phyloP scores from a whole-genome alignment of 1,140 invertebrate genomes.

The Araneus ventricosus region DNA sequence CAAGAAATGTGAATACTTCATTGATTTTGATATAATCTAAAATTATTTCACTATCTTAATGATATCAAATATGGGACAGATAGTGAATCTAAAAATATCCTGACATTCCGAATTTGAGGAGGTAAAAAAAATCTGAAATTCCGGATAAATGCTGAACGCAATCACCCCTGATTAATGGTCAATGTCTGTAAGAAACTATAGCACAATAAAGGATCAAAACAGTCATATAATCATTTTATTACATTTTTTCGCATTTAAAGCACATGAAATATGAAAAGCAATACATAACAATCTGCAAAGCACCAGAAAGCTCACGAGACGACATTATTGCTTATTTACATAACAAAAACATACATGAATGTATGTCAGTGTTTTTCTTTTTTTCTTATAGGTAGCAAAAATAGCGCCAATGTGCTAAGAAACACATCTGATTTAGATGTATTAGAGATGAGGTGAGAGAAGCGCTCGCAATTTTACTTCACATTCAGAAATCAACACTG shows the following conservation, averaged over 20 bases:
- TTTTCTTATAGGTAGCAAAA: constrained; percentile 69
- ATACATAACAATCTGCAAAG: constrained; percentile 64
- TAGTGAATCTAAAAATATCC: too few relatives aligned
- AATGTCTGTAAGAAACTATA: too few relatives aligned
- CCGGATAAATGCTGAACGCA: too few relatives aligned
- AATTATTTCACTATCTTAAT: too few relatives aligned
- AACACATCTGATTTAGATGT: constrained; percentile 58
- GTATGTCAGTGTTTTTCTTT: constrained; percentile 40
- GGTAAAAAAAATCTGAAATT: too few relatives aligned
- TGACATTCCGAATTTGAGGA: too few relatives aligned
- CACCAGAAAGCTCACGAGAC: constrained; percentile 63
- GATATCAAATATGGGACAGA: too few relatives aligned
- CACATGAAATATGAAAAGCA: constrained; percentile 66
- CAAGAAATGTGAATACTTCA: too few relatives aligned
- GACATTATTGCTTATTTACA: constrained; percentile 69
- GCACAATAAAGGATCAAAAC: background rate
- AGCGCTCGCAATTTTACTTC: constrained; percentile 28
- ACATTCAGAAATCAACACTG: background rate
- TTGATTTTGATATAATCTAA: too few relatives aligned
- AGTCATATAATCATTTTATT: constrained; percentile 49
- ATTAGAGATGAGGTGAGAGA: constrained; percentile 1
- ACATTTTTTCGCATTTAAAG: constrained; percentile 41
- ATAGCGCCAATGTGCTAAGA: constrained; percentile 72
- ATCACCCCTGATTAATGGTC: too few relatives aligned
- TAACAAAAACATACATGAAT: constrained; percentile 46